These are phyloP conservation scores for Lophochroa leadbeateri DNA, from an alignment of 2,113 vertebrate genomes.

Conservation along the genomic window DNA sequence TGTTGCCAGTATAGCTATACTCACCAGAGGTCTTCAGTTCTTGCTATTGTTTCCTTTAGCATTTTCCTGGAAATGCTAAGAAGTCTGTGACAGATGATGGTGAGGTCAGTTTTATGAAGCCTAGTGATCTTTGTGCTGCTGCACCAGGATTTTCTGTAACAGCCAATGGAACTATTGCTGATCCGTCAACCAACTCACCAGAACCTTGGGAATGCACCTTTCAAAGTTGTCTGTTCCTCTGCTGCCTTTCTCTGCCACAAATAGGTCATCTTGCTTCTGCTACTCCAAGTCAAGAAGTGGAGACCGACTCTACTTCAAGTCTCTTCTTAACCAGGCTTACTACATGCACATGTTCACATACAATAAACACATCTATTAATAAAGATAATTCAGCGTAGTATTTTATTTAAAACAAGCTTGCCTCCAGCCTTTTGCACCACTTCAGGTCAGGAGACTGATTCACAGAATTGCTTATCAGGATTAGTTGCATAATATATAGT, in stretches of 20 bases:
- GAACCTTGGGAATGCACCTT: not conserved
- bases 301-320: not conserved
- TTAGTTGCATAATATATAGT: not conserved
- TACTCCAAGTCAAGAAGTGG: not conserved
- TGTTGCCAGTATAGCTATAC: not conserved
- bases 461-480: not conserved
- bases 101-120: not conserved
- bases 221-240: not conserved
- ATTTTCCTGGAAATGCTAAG: not conserved
- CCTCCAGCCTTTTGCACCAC: not conserved
- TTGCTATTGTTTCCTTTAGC: not conserved
- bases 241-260: not conserved
- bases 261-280: not conserved
- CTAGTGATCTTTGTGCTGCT: not conserved
- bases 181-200: not conserved
- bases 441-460: not conserved
- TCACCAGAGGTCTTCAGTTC: not conserved
- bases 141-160: not conserved
- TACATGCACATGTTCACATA: fast-evolving
- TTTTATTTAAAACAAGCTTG: not conserved
- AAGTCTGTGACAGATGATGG: not conserved
- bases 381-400: not conserved
- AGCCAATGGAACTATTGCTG: not conserved
- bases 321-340: not conserved
- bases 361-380: not conserved